Conservation (phyloP, 2,888 invertebrate species). For the Ypsolopha scabrella region DNA sequence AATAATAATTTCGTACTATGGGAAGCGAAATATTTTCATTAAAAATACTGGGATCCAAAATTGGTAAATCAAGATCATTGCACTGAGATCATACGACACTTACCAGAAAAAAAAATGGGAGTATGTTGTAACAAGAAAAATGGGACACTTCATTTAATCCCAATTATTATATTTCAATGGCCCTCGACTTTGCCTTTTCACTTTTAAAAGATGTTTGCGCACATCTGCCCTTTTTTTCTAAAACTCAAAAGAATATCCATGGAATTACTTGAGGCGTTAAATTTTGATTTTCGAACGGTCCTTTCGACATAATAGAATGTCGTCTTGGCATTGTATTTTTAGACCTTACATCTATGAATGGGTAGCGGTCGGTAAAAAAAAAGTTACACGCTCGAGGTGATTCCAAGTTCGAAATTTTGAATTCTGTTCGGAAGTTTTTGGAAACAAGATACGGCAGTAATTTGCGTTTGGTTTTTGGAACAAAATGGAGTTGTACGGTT, state of each 20-base stretch:
- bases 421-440: slow-evolving; percentile 8
- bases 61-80: no score
- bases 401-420: slow-evolving; percentile 9
- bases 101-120: no score
- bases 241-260: slow-evolving; percentile 9
- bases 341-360: slow-evolving; percentile 8
- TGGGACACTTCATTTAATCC: slow-evolving; percentile 52
- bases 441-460: slow-evolving; percentile 33
- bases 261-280: slow-evolving; percentile 42
- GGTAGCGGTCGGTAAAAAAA: slow-evolving; percentile 7
- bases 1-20: no score
- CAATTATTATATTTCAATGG: slow-evolving; percentile 41
- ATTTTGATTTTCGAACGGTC: slow-evolving; percentile 35
- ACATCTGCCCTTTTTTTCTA: slow-evolving; percentile 35
- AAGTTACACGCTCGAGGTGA: slow-evolving; percentile 12
- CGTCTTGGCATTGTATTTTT: slow-evolving; percentile 8
- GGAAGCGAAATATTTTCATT: no score
- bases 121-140: slow-evolving; percentile 1
- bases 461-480: slow-evolving; percentile 14
- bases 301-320: slow-evolving; percentile 23
- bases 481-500: no score
- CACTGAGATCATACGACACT: no score
- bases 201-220: slow-evolving; percentile 35
- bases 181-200: slow-evolving; percentile 39
- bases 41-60: no score